Evolutionary conservation across 2,888 invertebrate genomes (phyloP).

Genomic region (Nomada flava): DNA sequence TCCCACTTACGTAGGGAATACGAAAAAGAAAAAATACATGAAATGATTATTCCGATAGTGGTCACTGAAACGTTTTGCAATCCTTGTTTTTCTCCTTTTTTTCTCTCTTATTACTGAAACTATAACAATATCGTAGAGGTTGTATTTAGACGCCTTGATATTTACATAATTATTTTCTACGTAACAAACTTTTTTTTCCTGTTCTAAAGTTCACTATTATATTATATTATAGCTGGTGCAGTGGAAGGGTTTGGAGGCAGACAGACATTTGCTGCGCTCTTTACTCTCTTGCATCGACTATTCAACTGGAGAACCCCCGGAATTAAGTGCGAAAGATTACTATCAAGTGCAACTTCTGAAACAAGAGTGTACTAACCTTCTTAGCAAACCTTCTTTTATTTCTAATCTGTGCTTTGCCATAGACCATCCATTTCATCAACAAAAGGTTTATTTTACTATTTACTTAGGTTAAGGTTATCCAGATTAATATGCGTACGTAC

Average conservation of each 20-base stretch:
- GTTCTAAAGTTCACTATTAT: slow-evolving; percentile 66
- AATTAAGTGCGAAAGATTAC: slow-evolving; percentile 85
- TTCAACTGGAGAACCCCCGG: slow-evolving; percentile 87
- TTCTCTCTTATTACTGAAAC: slow-evolving; percentile 21
- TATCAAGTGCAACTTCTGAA: slow-evolving; percentile 90
- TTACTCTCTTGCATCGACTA: slow-evolving; percentile 96
- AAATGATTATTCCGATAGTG: not conserved
- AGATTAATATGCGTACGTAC: not conserved
- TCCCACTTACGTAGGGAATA: not conserved
- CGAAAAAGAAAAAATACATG: not conserved
- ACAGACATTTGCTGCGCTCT: slow-evolving; percentile 97
- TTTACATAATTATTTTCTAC: slow-evolving; percentile 24
- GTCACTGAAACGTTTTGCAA: slow-evolving; percentile 17
- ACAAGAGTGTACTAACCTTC: slow-evolving; percentile 91
- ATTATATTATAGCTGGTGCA: slow-evolving; percentile 90
- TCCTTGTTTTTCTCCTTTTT: slow-evolving; percentile 12
- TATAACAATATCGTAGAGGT: slow-evolving; percentile 26
- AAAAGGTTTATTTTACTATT: slow-evolving; percentile 86
- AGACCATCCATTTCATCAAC: slow-evolving; percentile 91
- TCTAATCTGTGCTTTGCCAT: slow-evolving; percentile 95
- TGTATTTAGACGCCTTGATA: slow-evolving; percentile 21
- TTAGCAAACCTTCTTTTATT: slow-evolving; percentile 94
- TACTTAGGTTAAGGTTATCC: slow-evolving; percentile 47
- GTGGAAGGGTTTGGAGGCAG: slow-evolving; percentile 97
- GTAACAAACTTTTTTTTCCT: slow-evolving; percentile 11